phyloP scores from a whole-genome alignment of 2,888 invertebrate genomes.

The Mamestra brassicae region DNA sequence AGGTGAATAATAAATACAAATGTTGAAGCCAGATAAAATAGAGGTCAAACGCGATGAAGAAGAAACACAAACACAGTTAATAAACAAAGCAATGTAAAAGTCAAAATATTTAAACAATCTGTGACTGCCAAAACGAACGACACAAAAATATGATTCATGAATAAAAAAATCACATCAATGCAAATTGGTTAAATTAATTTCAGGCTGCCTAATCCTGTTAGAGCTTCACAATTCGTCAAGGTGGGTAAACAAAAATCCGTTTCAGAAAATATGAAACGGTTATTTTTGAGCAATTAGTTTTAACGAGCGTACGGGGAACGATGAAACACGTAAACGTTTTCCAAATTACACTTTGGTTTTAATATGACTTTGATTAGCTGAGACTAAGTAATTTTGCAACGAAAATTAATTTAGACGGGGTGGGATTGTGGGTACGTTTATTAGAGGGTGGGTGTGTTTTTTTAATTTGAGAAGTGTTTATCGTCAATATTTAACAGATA shows the following conservation, averaged over 20 bases:
- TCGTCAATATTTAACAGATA: not conserved
- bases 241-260: conserved; percentile 73
- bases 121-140: conserved; percentile 8
- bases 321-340: conserved; percentile 43
- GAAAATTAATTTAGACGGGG: conserved; percentile 11
- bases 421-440: not conserved
- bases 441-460: not conserved
- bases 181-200: conserved; percentile 58
- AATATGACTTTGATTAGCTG: conserved; percentile 61
- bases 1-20: not conserved
- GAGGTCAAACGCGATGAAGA: not conserved
- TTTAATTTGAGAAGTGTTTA: not conserved
- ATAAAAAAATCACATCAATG: conserved; percentile 59
- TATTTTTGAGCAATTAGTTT: conserved; percentile 73
- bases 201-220: conserved; percentile 45
- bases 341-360: conserved; percentile 51
- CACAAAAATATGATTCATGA: conserved; percentile 45
- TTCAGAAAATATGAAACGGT: conserved; percentile 65
- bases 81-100: conserved; percentile 7
- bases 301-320: conserved; percentile 64
- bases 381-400: conserved; percentile 25
- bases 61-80: not conserved
- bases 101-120: conserved; percentile 36
- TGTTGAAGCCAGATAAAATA: not conserved
- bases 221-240: conserved; percentile 67